These are phyloP conservation scores for Knipowitschia caucasica DNA, from an alignment of 2,797 vertebrate species.

Conservation along the genomic window DNA sequence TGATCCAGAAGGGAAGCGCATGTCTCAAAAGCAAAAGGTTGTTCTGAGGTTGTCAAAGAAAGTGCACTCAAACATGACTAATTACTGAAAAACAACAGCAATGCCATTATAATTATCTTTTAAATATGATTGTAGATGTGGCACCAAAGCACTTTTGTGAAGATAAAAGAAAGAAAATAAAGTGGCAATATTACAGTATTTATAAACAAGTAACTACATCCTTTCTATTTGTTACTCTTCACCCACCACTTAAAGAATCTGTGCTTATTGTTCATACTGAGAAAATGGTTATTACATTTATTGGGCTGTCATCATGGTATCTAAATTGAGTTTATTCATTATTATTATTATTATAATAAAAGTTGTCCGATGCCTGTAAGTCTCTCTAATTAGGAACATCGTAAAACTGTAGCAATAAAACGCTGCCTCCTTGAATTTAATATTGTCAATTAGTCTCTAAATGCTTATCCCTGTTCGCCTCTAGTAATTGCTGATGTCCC, in stretches of 20 bases:
- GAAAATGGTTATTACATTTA: too few relatives aligned
- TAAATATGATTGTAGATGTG: not conserved
- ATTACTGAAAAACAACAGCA: not conserved
- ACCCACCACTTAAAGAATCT: too few relatives aligned
- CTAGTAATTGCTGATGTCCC: constrained; percentile 11
- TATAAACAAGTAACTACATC: too few relatives aligned
- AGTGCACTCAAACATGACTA: not conserved
- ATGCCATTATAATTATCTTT: not conserved
- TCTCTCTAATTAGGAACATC: not conserved
- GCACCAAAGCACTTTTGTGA: not conserved
- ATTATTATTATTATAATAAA: not conserved
- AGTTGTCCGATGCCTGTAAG: not conserved
- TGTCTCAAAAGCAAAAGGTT: constrained; percentile 17
- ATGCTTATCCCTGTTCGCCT: constrained; percentile 23
- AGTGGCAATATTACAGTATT: too few relatives aligned
- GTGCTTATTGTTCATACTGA: too few relatives aligned
- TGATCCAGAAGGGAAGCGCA: not conserved
- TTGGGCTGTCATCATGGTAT: not conserved
- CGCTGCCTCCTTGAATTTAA: constrained; percentile 16
- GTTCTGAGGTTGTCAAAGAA: not conserved
- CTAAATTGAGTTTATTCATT: not conserved
- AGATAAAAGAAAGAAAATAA: too few relatives aligned
- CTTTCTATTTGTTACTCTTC: too few relatives aligned
- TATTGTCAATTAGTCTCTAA: constrained; percentile 27
- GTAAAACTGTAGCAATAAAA: not conserved